Percentiles rank a stretch among this genome's conserved stretches.
These are phyloP conservation scores for Ptiloglossa arizonensis DNA, from an alignment of 1,140 invertebrate species.

Conservation along the genomic window DNA sequence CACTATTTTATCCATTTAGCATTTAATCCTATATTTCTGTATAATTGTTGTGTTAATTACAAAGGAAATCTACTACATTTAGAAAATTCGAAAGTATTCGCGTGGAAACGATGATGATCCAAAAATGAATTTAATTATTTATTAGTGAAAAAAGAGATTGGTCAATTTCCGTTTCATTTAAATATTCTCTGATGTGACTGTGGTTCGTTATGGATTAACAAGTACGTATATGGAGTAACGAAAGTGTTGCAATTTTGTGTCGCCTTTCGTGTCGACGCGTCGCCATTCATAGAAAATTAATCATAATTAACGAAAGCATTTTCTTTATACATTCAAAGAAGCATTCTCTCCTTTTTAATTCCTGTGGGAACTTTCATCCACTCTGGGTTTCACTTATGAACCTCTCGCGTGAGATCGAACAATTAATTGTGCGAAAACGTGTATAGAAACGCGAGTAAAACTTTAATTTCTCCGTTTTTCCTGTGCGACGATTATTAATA, in stretches of 20 bases:
- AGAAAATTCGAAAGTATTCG: no score
- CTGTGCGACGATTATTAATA: not conserved
- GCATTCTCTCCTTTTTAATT: not conserved
- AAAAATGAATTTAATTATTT: not conserved
- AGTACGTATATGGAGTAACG: slow-evolving; percentile 31
- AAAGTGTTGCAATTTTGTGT: not conserved
- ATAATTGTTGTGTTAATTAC: no score
- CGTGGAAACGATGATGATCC: not conserved
- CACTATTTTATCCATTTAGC: no score
- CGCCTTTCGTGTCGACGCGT: not conserved
- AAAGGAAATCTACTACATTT: no score
- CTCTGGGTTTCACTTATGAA: slow-evolving; percentile 36
- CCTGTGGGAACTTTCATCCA: slow-evolving; percentile 50
- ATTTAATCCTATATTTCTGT: not conserved
- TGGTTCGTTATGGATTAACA: slow-evolving; percentile 10
- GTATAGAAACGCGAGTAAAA: not conserved
- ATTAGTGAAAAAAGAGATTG: not conserved
- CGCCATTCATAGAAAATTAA: slow-evolving; percentile 29
- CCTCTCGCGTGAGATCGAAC: slow-evolving; percentile 28
- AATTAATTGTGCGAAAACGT: slow-evolving; percentile 49
- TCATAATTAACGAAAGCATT: slow-evolving; percentile 33
- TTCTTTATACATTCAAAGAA: slow-evolving; percentile 1
- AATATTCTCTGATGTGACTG: not conserved
- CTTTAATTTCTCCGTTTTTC: slow-evolving; percentile 35
- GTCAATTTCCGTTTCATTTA: slow-evolving; percentile 13